Base-by-base conservation (phyloP, 2,113 vertebrate species). In the Patagioenas fasciata region DNA sequence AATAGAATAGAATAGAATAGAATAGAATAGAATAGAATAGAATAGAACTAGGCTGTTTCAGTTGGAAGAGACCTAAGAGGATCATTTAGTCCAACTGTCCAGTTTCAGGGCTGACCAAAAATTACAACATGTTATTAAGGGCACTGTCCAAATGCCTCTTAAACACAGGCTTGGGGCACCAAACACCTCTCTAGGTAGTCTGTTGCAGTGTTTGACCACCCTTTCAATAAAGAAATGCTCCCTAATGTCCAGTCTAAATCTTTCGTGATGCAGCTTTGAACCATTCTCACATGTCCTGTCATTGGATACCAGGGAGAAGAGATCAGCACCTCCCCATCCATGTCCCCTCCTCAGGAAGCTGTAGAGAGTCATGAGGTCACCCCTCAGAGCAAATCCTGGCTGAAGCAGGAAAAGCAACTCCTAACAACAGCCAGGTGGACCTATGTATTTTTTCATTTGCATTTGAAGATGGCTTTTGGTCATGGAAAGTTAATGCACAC, bases 231-330 rank as follows among this genome's bases (percentile, higher is more conserved):
- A 54, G 18, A 75, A 83, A 29, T 44, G 2, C 1, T 79, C 78
- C 29, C 8, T 61, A 9, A 13, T 18, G 4, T 26, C 3, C 12
- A 17, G 6, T 13, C 13, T 1, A 0, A 61, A 61, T 6, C 2
- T 57, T 4, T 8, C 1, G 3, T 32, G 6, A 1, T 0, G 0
- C n/a, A 60, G 6, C 13, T 77, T 34, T 54, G 16, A 80, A 20
- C 8, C 5, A 8, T 36, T 62, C 31, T 10, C 25, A 6, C 0
- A 0, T 0, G 4, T 32, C 28, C 7, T 51, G 1, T 31, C 12
- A 5, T 18, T 77, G 38, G 9, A 24, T 18, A 19, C 13, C 15
- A 44, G 34, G 13, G 24, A 88, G 19, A 66, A 82, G 16, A 79
- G 5, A 1, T 80, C 71, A 83, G 13, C 11, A 54, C 6, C 28